Conservation (phyloP, 2,888 invertebrate species). For the Cryptocheilus praepositus region DNA sequence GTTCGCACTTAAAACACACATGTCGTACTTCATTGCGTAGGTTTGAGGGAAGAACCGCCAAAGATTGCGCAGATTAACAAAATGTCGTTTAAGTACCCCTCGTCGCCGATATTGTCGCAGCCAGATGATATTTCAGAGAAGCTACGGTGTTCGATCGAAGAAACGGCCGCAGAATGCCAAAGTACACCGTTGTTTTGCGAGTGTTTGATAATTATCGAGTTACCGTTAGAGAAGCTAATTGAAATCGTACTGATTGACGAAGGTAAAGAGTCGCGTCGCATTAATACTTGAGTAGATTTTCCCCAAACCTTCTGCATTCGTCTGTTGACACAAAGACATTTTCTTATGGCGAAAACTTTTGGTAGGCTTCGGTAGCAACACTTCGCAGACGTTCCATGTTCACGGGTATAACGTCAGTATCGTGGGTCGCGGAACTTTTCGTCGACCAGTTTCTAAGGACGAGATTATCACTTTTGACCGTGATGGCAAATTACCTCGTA, state of each 20-base stretch:
- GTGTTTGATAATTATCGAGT: slow-evolving; percentile 78
- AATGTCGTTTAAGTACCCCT: slow-evolving; percentile 79
- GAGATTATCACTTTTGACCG: slow-evolving; percentile 72
- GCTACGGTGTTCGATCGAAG: slow-evolving; percentile 59
- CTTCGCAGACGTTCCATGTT: slow-evolving; percentile 79
- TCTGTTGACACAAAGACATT: no score
- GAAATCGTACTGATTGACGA: slow-evolving; percentile 81
- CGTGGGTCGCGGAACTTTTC: slow-evolving; percentile 58
- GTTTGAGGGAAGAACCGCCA: background rate
- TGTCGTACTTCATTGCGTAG: background rate
- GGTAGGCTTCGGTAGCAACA: slow-evolving; percentile 76
- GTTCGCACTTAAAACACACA: no score
- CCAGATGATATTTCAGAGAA: slow-evolving; percentile 70
- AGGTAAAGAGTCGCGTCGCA: no score
- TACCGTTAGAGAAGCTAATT: slow-evolving; percentile 75
- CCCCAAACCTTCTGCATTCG: no score
- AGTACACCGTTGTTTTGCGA: slow-evolving; percentile 73
- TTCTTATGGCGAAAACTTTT: no score
- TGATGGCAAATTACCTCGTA: slow-evolving; percentile 74
- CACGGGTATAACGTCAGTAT: slow-evolving; percentile 75
- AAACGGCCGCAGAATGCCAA: slow-evolving; percentile 62
- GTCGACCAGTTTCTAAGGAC: slow-evolving; percentile 72
- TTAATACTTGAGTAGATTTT: no score
- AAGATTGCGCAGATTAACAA: slow-evolving; percentile 78
- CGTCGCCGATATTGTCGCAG: slow-evolving; percentile 78